These are phyloP conservation scores for Gulo gulo DNA, from an alignment of 2,113 vertebrate genomes.

Conservation along the genomic window DNA sequence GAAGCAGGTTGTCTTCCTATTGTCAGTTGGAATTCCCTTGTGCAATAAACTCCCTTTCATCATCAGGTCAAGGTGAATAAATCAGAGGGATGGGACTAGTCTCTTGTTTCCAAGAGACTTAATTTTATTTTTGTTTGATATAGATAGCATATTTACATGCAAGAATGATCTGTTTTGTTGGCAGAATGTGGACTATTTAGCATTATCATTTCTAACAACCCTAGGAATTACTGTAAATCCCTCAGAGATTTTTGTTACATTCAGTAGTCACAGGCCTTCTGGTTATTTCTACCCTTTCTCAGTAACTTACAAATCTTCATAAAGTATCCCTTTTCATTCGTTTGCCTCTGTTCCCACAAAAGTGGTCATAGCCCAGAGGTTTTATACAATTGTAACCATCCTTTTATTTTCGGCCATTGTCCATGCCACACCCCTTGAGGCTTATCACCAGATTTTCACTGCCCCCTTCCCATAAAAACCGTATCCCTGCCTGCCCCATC, in stretches of 20 bases:
- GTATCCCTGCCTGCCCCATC: not conserved
- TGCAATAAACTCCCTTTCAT: not conserved
- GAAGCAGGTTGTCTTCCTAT: not conserved
- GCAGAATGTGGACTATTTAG: not conserved
- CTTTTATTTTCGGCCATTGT: not conserved
- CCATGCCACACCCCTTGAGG: not conserved
- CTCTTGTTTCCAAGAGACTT: not conserved
- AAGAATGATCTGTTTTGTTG: not conserved
- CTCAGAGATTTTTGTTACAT: not conserved
- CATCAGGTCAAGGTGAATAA: not conserved
- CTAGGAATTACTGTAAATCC: constrained; percentile 4
- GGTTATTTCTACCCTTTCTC: not conserved
- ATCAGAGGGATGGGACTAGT: not conserved
- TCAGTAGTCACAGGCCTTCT: not conserved
- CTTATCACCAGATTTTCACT: not conserved
- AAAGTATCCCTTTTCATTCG: not conserved
- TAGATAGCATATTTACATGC: not conserved
- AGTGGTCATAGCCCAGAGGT: not conserved
- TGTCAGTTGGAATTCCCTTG: not conserved
- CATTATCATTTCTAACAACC: not conserved
- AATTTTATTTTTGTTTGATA: constrained; percentile 5
- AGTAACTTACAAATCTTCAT: not conserved
- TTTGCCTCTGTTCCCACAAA: not conserved
- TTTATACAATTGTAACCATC: not conserved
- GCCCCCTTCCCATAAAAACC: not conserved